These are phyloP conservation scores for Gastrophysa polygoni DNA, from an alignment of 2,888 invertebrate species.

Conservation along the genomic window DNA sequence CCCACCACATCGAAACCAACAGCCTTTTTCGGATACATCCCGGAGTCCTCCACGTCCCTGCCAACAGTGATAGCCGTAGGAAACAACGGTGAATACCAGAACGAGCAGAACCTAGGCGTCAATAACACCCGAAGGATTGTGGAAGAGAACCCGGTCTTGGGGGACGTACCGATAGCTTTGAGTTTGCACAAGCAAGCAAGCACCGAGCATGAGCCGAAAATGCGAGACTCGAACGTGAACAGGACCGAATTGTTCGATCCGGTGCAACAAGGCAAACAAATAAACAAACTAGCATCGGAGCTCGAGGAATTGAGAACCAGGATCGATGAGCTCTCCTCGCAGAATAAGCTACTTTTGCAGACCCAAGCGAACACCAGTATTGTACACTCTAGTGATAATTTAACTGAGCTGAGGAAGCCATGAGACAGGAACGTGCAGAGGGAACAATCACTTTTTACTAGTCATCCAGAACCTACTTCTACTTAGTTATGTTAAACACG, in stretches of 20 bases:
- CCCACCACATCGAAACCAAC: slow-evolving; percentile 53
- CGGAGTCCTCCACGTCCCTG: slow-evolving; percentile 33
- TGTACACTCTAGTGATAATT: slow-evolving; percentile 27
- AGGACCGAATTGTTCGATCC: slow-evolving; percentile 35
- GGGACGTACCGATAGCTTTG: slow-evolving; percentile 1
- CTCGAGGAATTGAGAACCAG: slow-evolving; percentile 52
- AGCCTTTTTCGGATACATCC: slow-evolving; percentile 52
- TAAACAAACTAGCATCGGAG: slow-evolving; percentile 53
- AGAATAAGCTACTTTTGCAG: slow-evolving; percentile 47
- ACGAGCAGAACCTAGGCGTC: slow-evolving; percentile 9
- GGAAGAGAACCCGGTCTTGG: background rate
- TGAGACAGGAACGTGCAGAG: slow-evolving; percentile 6
- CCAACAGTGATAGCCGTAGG: slow-evolving; percentile 11
- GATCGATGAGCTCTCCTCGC: slow-evolving; percentile 51
- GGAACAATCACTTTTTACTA: slow-evolving; percentile 42
- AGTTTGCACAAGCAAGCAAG: background rate
- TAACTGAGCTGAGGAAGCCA: slow-evolving; percentile 40
- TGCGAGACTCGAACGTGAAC: too few species aligned
- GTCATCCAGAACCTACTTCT: slow-evolving; percentile 38
- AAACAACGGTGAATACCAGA: slow-evolving; percentile 15
- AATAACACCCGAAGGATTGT: background rate
- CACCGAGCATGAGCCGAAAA: slow-evolving; percentile 3
- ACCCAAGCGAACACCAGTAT: slow-evolving; percentile 32
- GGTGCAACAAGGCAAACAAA: slow-evolving; percentile 48
- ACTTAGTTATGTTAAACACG: slow-evolving; percentile 13